phyloP scores from a whole-genome alignment of 2,888 invertebrate genomes.

The Cyclophora albipunctata region DNA sequence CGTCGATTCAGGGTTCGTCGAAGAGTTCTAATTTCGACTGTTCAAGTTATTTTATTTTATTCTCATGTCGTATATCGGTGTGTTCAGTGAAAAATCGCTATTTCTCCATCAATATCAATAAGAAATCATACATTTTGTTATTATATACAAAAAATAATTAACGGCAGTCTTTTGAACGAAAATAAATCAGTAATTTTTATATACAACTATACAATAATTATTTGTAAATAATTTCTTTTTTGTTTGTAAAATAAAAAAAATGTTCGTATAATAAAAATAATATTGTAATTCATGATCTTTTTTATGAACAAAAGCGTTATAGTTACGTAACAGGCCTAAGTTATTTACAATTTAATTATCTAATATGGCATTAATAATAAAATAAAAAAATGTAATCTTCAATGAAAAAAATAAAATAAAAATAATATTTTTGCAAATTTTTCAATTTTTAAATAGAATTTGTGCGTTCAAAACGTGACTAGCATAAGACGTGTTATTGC shows the following conservation, averaged over 20 bases:
- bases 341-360: slow-evolving; percentile 63
- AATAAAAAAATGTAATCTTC: slow-evolving; percentile 32
- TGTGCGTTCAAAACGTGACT: slow-evolving; percentile 72
- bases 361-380: slow-evolving; percentile 70
- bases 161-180: slow-evolving; percentile 71
- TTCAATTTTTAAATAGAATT: slow-evolving; percentile 46
- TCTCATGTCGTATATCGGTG: slow-evolving; percentile 11
- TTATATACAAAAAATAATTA: slow-evolving; percentile 53
- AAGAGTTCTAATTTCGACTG: slow-evolving; percentile 22
- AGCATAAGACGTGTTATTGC: slow-evolving; percentile 74
- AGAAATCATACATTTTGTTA: slow-evolving; percentile 11
- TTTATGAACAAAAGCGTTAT: slow-evolving; percentile 53
- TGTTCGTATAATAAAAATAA: slow-evolving; percentile 32
- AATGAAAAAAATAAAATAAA: slow-evolving; percentile 31
- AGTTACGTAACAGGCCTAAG: slow-evolving; percentile 53
- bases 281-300: slow-evolving; percentile 57
- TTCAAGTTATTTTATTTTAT: slow-evolving; percentile 20
- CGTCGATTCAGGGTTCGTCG: slow-evolving; percentile 1
- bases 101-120: slow-evolving; percentile 43
- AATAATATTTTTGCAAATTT: slow-evolving; percentile 30
- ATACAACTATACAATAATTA: slow-evolving; percentile 49
- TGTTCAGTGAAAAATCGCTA: slow-evolving; percentile 68
- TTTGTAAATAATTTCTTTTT: slow-evolving; percentile 27
- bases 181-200: slow-evolving; percentile 48
- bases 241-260: slow-evolving; percentile 17